phyloP scores from a whole-genome alignment of 2,797 vertebrate genomes.

The Danio choprae region DNA sequence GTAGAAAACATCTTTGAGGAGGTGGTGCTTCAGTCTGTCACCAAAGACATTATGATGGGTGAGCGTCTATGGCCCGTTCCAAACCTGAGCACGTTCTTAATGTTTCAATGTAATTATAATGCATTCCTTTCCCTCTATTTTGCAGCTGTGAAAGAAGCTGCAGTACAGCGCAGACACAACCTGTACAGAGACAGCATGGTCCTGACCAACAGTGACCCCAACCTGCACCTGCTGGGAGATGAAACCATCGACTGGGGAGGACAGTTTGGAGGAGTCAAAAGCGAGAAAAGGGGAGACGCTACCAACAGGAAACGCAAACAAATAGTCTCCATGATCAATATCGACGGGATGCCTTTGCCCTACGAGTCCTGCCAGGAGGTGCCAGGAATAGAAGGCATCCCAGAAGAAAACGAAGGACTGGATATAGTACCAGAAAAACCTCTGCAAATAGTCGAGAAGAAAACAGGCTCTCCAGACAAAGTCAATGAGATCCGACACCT shows the following conservation, averaged over 20 bases:
- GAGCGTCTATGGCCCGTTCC: conserved; percentile 58
- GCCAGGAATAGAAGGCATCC: conserved; percentile 79
- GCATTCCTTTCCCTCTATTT: not conserved
- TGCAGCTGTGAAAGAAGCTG: conserved; percentile 95
- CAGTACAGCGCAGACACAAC: conserved; percentile 93
- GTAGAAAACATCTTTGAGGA: conserved; percentile 96
- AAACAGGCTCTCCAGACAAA: conserved; percentile 73
- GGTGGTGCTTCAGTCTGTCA: conserved; percentile 92
- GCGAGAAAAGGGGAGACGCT: conserved; percentile 34
- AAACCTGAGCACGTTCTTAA: too few species aligned
- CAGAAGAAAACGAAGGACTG: conserved; percentile 67
- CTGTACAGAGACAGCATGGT: conserved; percentile 96
- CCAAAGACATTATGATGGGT: conserved; percentile 98
- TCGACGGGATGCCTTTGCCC: conserved; percentile 74
- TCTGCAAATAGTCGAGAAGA: not conserved
- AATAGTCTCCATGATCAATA: conserved; percentile 93
- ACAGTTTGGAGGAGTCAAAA: conserved; percentile 70
- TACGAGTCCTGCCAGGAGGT: conserved; percentile 81
- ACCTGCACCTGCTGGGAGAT: conserved; percentile 89
- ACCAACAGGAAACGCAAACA: conserved; percentile 82
- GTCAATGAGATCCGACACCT: conserved; percentile 79
- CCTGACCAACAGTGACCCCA: conserved; percentile 92
- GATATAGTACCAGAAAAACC: conserved; percentile 42
- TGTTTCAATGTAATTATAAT: not conserved
- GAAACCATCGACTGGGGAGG: conserved; percentile 85